phyloP scores from a whole-genome alignment of 1,140 invertebrate genomes.

The Calephelis virginiensis region DNA sequence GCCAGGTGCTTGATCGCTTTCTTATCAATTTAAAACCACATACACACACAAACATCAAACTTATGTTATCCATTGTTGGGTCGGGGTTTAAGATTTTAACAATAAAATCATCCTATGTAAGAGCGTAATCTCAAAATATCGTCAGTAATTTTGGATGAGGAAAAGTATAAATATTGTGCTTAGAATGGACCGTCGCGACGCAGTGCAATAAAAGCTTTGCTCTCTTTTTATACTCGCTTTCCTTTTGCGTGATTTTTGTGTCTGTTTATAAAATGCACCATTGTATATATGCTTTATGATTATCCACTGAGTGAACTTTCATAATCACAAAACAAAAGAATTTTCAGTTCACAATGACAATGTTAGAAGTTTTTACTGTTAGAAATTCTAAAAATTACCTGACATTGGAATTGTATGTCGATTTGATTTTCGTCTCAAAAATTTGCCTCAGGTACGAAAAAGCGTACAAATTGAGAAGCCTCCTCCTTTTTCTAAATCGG shows the following conservation, averaged over 20 bases:
- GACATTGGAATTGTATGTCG: too few species aligned
- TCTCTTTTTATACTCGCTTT: constrained; percentile 27
- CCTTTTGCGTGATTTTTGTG: constrained; percentile 34
- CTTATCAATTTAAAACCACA: too few species aligned
- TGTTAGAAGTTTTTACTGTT: not conserved
- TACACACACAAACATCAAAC: too few species aligned
- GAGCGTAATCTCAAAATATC: not conserved
- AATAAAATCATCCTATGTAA: not conserved
- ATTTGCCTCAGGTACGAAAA: too few species aligned
- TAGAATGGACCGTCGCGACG: constrained; percentile 36
- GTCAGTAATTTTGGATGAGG: constrained; percentile 9
- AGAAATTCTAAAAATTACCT: not conserved
- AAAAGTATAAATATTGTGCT: constrained; percentile 10
- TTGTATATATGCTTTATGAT: constrained; percentile 17
- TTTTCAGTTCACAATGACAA: too few species aligned
- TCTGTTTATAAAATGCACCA: constrained; percentile 28
- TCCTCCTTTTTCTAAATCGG: too few species aligned
- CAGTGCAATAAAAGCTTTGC: constrained; percentile 45
- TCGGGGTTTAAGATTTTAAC: too few species aligned
- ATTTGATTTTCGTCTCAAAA: too few species aligned
- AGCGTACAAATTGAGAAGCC: too few species aligned
- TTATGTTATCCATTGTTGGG: too few species aligned
- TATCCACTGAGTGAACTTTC: constrained; percentile 8
- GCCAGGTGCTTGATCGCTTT: too few species aligned
- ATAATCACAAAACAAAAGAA: not conserved